A percentile compares a stretch with the other conserved stretches of the same genome.
Evolutionary conservation across 64 coral and sea anemone species (phyloP).

Genomic region (Pachyseris speciosa): DNA sequence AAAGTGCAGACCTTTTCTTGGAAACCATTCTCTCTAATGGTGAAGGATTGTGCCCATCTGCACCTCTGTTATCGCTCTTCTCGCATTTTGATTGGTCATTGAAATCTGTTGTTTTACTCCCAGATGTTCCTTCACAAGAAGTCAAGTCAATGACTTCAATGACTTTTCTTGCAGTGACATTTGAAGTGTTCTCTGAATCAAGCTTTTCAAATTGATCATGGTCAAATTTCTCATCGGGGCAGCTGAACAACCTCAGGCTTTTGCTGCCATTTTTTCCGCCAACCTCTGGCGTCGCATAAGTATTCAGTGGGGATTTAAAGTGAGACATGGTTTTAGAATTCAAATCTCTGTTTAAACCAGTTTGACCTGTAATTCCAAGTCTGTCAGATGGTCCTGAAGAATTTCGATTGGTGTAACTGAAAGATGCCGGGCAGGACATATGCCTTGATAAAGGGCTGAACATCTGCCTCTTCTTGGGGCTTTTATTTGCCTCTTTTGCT

Average conservation of each 20-base stretch:
- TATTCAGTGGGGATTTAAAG: neutral
- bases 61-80: neutral
- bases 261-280: neutral
- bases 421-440: constrained; percentile 47
- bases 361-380: neutral
- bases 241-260: neutral
- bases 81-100: neutral
- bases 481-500: constrained; percentile 74
- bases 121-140: neutral
- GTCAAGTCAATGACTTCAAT: constrained; percentile 28
- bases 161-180: neutral
- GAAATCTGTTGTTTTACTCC: neutral
- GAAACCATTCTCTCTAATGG: neutral
- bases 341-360: neutral
- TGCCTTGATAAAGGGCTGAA: constrained; percentile 44
- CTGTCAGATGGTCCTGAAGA: neutral
- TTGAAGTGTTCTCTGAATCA: neutral
- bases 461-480: constrained; percentile 24
- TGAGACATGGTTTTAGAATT: neutral
- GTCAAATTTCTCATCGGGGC: neutral
- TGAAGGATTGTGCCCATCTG: neutral
- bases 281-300: neutral
- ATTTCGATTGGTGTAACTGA: neutral
- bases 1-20: constrained; percentile 13
- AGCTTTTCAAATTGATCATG: neutral